A percentile compares a stretch with the other conserved stretches of the same genome.
Conservation (phyloP, 2,113 vertebrate species). For the Cisticola juncidis region DNA sequence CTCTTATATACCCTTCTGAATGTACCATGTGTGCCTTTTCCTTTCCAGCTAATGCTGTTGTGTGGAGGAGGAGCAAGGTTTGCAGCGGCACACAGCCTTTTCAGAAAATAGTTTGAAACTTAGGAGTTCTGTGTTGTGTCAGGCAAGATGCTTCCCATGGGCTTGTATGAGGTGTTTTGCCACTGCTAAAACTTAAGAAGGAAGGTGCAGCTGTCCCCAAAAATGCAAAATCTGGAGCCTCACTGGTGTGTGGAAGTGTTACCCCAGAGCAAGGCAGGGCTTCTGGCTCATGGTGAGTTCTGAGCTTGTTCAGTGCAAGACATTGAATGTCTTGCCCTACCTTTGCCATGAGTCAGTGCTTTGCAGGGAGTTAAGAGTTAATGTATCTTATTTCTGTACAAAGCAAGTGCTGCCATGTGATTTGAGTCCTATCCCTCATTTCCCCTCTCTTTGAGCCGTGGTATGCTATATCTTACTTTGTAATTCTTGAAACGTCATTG, state of each 20-base stretch:
- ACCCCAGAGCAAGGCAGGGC: background rate
- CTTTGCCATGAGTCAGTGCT: background rate
- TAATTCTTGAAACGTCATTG: background rate
- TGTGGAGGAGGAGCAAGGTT: background rate
- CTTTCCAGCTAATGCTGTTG: background rate
- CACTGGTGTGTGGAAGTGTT: background rate
- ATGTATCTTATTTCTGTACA: background rate
- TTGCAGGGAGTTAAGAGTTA: background rate
- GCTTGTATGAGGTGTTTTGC: background rate
- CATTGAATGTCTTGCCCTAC: rapidly evolving
- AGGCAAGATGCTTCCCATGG: background rate
- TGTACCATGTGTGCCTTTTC: background rate
- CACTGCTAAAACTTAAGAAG: background rate
- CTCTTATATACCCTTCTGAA: background rate
- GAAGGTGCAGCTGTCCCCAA: background rate
- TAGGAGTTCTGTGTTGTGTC: background rate
- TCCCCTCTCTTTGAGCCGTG: background rate
- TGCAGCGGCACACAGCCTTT: background rate
- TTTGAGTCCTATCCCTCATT: background rate
- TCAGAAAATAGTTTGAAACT: background rate
- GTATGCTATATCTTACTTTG: background rate
- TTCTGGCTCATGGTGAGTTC: background rate
- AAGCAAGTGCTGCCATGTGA: background rate
- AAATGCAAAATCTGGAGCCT: background rate
- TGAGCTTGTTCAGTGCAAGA: background rate